Percentiles rank a stretch among this genome's conserved stretches.
phyloP scores from a whole-genome alignment of 2,113 vertebrate genomes.

The Elanoides forficatus region DNA sequence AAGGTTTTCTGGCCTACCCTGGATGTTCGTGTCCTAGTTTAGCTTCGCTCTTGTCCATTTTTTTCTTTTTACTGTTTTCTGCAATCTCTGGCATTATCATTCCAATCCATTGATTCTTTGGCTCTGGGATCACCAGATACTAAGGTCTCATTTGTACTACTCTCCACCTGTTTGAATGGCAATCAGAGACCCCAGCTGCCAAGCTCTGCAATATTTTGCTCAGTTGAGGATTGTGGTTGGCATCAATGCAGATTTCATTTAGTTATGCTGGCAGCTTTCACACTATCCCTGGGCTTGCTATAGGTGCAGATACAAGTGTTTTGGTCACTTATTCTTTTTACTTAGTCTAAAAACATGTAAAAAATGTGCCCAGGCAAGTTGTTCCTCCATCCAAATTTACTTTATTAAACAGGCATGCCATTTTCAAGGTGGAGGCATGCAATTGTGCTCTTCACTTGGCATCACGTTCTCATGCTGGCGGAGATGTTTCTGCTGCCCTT shows the following conservation, averaged over 20 bases:
- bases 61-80: neutral
- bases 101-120: conserved; percentile 37
- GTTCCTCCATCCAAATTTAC: neutral
- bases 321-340: conserved; percentile 35
- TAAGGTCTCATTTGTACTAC: conserved; percentile 36
- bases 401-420: conserved; percentile 33
- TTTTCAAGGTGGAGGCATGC: conserved; percentile 39
- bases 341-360: neutral
- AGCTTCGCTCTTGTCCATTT: neutral
- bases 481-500: conserved; percentile 55
- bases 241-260: conserved; percentile 26
- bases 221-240: conserved; percentile 17
- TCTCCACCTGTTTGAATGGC: conserved; percentile 65
- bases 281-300: neutral
- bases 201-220: conserved; percentile 43
- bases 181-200: conserved; percentile 44
- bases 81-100: neutral
- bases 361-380: neutral
- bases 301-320: conserved; percentile 29
- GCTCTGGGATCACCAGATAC: conserved; percentile 26
- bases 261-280: conserved; percentile 32
- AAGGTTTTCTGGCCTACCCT: neutral
- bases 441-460: conserved; percentile 26
- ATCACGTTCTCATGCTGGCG: neutral
- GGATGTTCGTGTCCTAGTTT: neutral